Evolutionary conservation across 2,797 vertebrate species (phyloP).

Genomic region (Eulemur coronatus): DNA sequence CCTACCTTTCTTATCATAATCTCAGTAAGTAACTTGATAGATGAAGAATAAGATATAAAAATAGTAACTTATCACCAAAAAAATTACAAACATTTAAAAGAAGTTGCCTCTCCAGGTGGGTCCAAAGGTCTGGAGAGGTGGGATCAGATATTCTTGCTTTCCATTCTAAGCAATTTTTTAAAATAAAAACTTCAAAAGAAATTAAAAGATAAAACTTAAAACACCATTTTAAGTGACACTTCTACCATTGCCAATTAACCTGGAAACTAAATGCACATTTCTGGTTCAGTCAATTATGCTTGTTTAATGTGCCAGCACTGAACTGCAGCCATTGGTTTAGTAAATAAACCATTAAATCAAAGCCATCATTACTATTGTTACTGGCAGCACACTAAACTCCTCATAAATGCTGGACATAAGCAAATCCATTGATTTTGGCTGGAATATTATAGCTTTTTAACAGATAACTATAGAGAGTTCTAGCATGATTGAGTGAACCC

Average conservation of each 20-base stretch:
- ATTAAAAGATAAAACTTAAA: not conserved
- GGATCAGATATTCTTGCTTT: not conserved
- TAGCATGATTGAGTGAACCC: not conserved
- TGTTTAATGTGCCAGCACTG: not conserved
- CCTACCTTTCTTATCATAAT: not conserved
- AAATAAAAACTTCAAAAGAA: not conserved
- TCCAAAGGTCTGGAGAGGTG: not conserved
- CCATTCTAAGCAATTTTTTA: constrained; percentile 14
- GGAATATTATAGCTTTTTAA: not conserved
- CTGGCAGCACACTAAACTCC: not conserved
- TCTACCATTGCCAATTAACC: not conserved
- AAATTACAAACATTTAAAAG: not conserved
- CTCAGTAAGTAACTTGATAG: not conserved
- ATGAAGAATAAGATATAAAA: not conserved
- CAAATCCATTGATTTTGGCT: not conserved
- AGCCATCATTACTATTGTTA: not conserved
- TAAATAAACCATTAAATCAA: not conserved
- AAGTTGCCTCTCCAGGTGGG: not conserved
- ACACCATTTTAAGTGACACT: not conserved
- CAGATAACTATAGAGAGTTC: not conserved
- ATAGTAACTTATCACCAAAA: not conserved
- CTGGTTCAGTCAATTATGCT: not conserved
- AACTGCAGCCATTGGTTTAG: not conserved
- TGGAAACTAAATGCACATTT: not conserved
- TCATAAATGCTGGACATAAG: not conserved